Evolutionary conservation across 2,888 invertebrate genomes (phyloP), one percentile per base, ranked within the genome.

Genomic region (Coelopa pilipes): DNA sequence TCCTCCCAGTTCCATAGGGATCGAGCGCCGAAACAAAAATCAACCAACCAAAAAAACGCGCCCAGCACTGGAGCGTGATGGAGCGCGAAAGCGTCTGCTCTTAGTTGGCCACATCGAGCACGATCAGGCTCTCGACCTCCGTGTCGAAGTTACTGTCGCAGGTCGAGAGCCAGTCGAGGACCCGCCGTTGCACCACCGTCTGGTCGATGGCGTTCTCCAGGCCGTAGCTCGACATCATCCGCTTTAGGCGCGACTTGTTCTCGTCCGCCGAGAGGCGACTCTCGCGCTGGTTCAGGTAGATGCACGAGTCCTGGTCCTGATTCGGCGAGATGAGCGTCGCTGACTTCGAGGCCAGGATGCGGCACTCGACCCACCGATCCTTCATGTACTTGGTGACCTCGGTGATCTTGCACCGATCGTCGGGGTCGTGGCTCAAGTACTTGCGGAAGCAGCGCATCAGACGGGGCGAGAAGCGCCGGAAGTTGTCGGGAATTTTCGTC

Each of bases 381-480:
- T 91, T 90, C 82, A 91, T 86, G 81, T 91, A 91, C 80, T 91
- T 91, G 80, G 85, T 88, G 47, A 91, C 88, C 82, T 91, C 91
- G 12, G 90, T 89, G 5, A 90, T 89, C 76, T 89, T 89, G 73
- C 90, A 89, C n/a, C 93, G 89, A 79, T 91, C 90, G 68, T 92
- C 92, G 0, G 91, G 89, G 80, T 92, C 91, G 78, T 92, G 91
- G 74, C 93, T 93, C 76, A 94, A 89, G 68, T 92, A 89, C 80
- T 93, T 90, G 74, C 93, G 89, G 82, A 94, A 92, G 81, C 93
- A 90, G 77, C 93, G 89, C 82, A 93, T 89, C 15, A 93, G 83
- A 34, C 93, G 88, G 0, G 93, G 91, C 0, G 92, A 91, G 85
- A 94, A 94, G 62, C 90, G 88, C 50, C 90, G 88, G 82, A 91